Evolutionary conservation across 2,888 invertebrate genomes (phyloP).

Genomic region (Polydrusus tereticollis): DNA sequence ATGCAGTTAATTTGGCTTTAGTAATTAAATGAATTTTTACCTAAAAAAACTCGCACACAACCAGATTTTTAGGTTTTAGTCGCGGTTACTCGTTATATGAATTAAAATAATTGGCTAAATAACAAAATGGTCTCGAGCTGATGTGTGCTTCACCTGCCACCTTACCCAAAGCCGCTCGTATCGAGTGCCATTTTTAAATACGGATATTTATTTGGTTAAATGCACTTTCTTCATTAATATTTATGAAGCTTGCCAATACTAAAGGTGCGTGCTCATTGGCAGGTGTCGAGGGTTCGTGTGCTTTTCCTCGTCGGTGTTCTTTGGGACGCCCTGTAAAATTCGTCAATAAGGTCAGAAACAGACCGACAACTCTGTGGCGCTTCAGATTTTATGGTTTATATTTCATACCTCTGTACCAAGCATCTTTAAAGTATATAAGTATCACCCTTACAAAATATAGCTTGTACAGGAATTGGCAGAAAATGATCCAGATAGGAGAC

Average conservation of each 20-base stretch:
- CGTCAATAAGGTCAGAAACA: too few relatives aligned
- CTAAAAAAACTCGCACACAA: slow-evolving; percentile 18
- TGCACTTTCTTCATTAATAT: slow-evolving; percentile 50
- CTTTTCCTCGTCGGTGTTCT: not conserved
- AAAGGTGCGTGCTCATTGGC: slow-evolving; percentile 44
- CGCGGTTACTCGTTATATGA: slow-evolving; percentile 26
- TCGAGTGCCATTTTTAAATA: slow-evolving; percentile 48
- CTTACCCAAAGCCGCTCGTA: slow-evolving; percentile 29
- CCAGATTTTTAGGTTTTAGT: slow-evolving; percentile 15
- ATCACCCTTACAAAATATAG: too few relatives aligned
- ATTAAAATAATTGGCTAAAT: slow-evolving; percentile 48
- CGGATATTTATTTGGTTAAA: slow-evolving; percentile 51
- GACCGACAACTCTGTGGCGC: too few relatives aligned
- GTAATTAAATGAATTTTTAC: slow-evolving; percentile 20
- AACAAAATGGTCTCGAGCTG: slow-evolving; percentile 37
- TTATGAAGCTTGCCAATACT: slow-evolving; percentile 36
- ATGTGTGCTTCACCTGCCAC: slow-evolving; percentile 42
- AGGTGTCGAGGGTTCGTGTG: slow-evolving; percentile 44
- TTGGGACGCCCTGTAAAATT: slow-evolving; percentile 1
- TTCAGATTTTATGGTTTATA: too few relatives aligned
- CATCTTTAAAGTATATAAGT: too few relatives aligned
- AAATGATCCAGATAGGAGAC: too few relatives aligned
- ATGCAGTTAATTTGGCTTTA: not conserved
- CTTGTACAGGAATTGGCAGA: too few relatives aligned
- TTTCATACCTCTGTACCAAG: too few relatives aligned